phyloP scores from a whole-genome alignment of 2,888 invertebrate genomes.

The Salticus scenicus region DNA sequence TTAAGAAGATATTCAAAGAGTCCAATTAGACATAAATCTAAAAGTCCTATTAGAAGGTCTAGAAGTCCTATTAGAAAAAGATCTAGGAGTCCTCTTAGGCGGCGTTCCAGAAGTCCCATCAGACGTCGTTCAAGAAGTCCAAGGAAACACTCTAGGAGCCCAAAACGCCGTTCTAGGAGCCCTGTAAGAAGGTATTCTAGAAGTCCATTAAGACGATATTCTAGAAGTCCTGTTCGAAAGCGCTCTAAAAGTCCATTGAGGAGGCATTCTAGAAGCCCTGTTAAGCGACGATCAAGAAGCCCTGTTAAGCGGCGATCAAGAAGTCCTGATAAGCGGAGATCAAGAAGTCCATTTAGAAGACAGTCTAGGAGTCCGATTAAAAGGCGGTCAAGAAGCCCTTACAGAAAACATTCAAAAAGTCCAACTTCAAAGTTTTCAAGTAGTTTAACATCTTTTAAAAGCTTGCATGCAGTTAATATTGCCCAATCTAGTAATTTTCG shows the following conservation, averaged over 20 bases:
- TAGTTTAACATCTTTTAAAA: not conserved
- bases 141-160: constrained; percentile 13
- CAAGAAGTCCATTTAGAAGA: constrained; percentile 17
- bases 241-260: constrained; percentile 24
- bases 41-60: constrained; percentile 23
- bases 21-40: constrained; percentile 15
- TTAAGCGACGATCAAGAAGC: not conserved
- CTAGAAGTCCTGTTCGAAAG: constrained; percentile 26
- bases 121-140: constrained; percentile 13
- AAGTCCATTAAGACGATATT: constrained; percentile 21
- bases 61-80: constrained; percentile 25
- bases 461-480: not conserved
- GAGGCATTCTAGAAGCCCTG: not conserved
- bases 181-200: constrained; percentile 7
- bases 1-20: not conserved
- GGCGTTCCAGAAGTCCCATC: constrained; percentile 20
- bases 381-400: not conserved
- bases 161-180: not conserved
- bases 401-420: constrained; percentile 16
- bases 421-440: not conserved
- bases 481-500: not conserved
- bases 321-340: constrained; percentile 12
- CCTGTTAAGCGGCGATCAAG: constrained; percentile 14
- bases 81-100: constrained; percentile 25
- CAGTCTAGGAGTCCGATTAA: not conserved